Evolutionary conservation across 92 coral and sea anemone genomes (phyloP), one percentile per base, ranked within the genome.

Genomic region (Siderastrea radians): DNA sequence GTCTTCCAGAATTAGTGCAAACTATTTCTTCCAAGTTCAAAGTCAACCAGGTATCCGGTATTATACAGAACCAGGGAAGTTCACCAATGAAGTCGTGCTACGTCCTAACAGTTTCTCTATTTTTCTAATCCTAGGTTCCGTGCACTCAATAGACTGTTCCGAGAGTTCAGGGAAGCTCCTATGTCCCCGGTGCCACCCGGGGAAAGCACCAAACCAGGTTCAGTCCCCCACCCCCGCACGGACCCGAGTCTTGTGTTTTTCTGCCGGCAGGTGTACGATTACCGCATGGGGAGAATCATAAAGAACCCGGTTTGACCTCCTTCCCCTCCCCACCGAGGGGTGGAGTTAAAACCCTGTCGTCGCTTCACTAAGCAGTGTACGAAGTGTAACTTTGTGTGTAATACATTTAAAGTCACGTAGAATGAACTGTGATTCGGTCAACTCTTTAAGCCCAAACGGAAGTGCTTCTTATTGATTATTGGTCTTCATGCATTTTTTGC

Each of bases 231-330:
- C 13, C 92, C 95, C 16, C 92, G 94, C 64, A 93, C 98, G 5
- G 98, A 98, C 71, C 99, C 99, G 4, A 92, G 88, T 68, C 92
- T 98, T 26, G 98, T 98, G 60, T 98, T 98, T 90, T 98, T 98
- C 84, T 98, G 99, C 84, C 98, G 99, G 70, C 98, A 98, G 89
- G 94, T 98, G 62, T 98, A 98, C 73, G 99, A 98, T 77, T 92
- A 92, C 89, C 92, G 98, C 77, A 98, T 98, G 99, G 99, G 99
- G 7, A 84, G 98, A 71, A 93, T 98, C 38, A 93, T 96, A 79
- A 98, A 98, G 86, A 98, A 98, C 79, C 98, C 99, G 26, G 92
- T 88, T 69, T 91, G 80, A 84, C 47, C 15, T 64, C 9, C 16
- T 0, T 10, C 54, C 38, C 7, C 73, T 5, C 49, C 52, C 38